Evolutionary conservation across 2,888 invertebrate species (phyloP), one percentile per base, ranked within the genome.

Genomic region (Phaonia tiefii): DNA sequence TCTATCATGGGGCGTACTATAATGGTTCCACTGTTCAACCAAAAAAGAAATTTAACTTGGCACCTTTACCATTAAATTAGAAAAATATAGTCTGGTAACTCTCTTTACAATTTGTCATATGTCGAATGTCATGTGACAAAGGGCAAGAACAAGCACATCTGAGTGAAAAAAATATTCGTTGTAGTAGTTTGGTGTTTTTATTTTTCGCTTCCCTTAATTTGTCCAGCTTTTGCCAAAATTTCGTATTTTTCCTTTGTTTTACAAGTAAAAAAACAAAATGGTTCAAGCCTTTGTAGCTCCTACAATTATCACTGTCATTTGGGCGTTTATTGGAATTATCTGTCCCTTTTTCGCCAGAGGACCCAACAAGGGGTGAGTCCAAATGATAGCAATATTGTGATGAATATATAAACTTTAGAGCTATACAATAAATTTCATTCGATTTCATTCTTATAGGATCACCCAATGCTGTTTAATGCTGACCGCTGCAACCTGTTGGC

Each of bases 381-480:
- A n/a, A n/a, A n/a, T n/a, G n/a, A n/a, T n/a, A n/a, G n/a, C n/a
- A n/a, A n/a, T n/a, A n/a, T n/a, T n/a, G n/a, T n/a, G n/a, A n/a
- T n/a, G n/a, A n/a, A n/a, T n/a, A n/a, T n/a, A n/a, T n/a, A n/a
- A n/a, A n/a, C n/a, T n/a, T n/a, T n/a, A n/a, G n/a, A n/a, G n/a
- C n/a, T n/a, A n/a, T n/a, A n/a, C n/a, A n/a, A n/a, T n/a, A n/a
- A n/a, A n/a, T n/a, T n/a, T n/a, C n/a, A n/a, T n/a, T n/a, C n/a
- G n/a, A n/a, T n/a, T n/a, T n/a, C n/a, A 46, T n/a, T n/a, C 25
- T 69, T 69, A 54, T 79, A 89, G 89, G 49, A 87, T 89, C 49
- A 89, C 86, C 58, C 89, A 89, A 82, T 89, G 89, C 81, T 90
- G 89, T 83, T 85, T 89, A 51, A 89, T 89, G 90, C 84, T 89